Conservation (phyloP, 2,888 invertebrate genomes). For the Xiphydria camelus region DNA sequence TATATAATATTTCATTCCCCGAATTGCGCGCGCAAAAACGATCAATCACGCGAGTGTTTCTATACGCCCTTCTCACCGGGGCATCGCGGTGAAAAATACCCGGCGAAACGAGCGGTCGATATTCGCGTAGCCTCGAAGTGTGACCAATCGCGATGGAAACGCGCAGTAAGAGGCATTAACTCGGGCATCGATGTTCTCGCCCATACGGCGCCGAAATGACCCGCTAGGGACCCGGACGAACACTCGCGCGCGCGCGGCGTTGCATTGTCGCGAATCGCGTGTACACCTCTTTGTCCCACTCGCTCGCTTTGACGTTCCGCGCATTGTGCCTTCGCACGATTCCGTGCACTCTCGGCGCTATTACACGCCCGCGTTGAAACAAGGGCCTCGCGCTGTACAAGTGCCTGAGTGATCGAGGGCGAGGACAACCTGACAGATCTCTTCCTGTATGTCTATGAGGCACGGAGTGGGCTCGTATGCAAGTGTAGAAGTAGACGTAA, state of each 20-base stretch:
- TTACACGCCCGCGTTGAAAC: constrained; percentile 27
- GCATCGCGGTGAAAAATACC: too few relatives aligned
- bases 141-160: background rate
- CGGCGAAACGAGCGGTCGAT: too few relatives aligned
- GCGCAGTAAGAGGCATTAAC: constrained; percentile 28
- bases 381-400: constrained; percentile 19
- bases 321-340: constrained; percentile 17
- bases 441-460: too few relatives aligned
- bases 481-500: too few relatives aligned
- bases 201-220: constrained; percentile 46
- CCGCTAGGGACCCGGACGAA: constrained; percentile 17
- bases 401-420: constrained; percentile 31
- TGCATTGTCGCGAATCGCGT: background rate
- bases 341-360: constrained; percentile 10
- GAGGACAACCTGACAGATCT: constrained; percentile 15
- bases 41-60: too few relatives aligned
- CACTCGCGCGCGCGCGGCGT: background rate
- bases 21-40: too few relatives aligned
- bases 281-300: background rate
- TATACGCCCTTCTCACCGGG: too few relatives aligned
- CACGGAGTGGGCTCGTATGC: too few relatives aligned
- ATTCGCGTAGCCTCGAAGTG: background rate
- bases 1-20: too few relatives aligned
- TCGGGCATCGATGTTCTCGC: constrained; percentile 31
- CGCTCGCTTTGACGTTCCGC: constrained; percentile 11